These are phyloP conservation scores for Tridacna crocea DNA, from an alignment of 2,888 invertebrate species.

Conservation along the genomic window DNA sequence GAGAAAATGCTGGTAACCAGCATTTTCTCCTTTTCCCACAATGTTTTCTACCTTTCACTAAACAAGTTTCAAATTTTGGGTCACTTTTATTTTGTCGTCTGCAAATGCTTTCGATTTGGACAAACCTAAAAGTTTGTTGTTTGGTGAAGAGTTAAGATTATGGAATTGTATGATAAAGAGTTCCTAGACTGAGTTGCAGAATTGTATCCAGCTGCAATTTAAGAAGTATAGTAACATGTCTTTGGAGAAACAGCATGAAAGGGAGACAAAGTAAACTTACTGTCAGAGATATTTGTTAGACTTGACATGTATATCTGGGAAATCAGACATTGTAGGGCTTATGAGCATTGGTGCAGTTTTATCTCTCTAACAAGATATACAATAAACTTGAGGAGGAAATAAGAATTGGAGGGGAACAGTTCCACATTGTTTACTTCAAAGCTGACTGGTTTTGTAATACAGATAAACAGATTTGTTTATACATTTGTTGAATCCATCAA, in stretches of 20 bases:
- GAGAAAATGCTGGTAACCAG: not conserved
- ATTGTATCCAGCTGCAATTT: no score
- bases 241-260: no score
- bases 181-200: no score
- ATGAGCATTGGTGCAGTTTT: not conserved
- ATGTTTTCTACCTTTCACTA: not conserved
- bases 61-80: no score
- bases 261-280: no score
- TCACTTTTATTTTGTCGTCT: no score
- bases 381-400: not conserved
- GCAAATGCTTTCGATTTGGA: no score
- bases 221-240: no score
- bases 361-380: not conserved
- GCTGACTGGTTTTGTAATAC: constrained; percentile 16
- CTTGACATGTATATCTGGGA: no score
- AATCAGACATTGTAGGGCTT: not conserved
- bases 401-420: not conserved
- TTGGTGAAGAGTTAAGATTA: not conserved
- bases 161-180: no score
- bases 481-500: constrained; percentile 28
- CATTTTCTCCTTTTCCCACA: not conserved
- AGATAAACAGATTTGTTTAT: constrained; percentile 24
- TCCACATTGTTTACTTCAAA: constrained; percentile 16
- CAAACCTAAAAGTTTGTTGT: no score
- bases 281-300: no score